Conservation (phyloP, 2,113 vertebrate species). For the Merops nubicus region DNA sequence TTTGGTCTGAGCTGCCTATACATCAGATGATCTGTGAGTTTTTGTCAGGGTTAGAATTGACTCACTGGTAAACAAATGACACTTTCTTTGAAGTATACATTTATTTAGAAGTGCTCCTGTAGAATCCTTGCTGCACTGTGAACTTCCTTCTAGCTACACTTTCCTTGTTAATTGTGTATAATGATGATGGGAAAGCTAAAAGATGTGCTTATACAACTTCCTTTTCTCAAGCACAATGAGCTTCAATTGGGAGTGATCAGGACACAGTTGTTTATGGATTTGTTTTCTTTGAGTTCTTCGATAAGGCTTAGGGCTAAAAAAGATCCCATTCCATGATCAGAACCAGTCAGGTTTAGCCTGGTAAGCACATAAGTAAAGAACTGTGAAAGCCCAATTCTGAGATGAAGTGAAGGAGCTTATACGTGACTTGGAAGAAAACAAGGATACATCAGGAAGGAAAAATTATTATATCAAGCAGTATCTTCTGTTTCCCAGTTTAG, state of each 20-base stretch:
- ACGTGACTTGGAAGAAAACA: slow-evolving; percentile 26
- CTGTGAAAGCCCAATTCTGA: not conserved
- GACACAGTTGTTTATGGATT: not conserved
- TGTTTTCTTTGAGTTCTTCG: not conserved
- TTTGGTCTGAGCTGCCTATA: not conserved
- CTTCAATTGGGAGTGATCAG: not conserved
- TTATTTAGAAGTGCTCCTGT: not conserved
- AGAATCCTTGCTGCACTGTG: not conserved
- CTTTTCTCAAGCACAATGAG: not conserved
- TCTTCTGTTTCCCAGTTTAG: slow-evolving; percentile 23
- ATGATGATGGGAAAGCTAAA: not conserved
- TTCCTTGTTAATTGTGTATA: not conserved
- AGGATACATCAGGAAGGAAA: not conserved
- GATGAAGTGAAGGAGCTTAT: slow-evolving; percentile 43
- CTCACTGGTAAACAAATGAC: not conserved
- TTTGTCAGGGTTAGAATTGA: not conserved
- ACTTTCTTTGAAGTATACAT: not conserved
- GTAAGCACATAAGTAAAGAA: slow-evolving; percentile 31
- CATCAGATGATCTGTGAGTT: not conserved
- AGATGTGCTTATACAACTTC: not conserved
- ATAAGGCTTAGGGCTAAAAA: not conserved
- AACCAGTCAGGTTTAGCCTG: not conserved
- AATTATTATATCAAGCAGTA: not conserved
- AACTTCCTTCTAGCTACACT: not conserved
- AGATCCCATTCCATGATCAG: not conserved